Percentiles rank a stretch among this genome's conserved stretches.
These are phyloP conservation scores for Orthonevra nobilis DNA, from an alignment of 2,888 invertebrate genomes.

Conservation along the genomic window DNA sequence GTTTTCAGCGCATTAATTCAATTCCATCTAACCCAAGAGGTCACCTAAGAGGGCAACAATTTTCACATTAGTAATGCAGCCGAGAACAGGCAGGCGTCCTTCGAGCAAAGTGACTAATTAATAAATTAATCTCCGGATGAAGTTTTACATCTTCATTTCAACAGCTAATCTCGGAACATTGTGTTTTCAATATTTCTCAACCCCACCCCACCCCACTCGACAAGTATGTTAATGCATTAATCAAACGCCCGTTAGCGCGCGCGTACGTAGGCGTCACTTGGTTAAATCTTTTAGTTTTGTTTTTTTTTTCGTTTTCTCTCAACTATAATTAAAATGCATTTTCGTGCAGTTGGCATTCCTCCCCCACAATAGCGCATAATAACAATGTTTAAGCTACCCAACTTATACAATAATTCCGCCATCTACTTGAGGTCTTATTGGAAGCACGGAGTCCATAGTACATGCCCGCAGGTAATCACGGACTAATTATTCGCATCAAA, in stretches of 20 bases:
- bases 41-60: neutral
- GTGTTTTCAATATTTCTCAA: neutral
- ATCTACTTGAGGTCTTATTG: constrained; percentile 18
- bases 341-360: constrained; percentile 55
- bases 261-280: constrained; percentile 58
- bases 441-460: constrained; percentile 21
- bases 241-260: constrained; percentile 65
- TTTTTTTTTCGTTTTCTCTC: constrained; percentile 12
- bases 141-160: constrained; percentile 61
- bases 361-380: constrained; percentile 50
- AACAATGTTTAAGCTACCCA: constrained; percentile 31
- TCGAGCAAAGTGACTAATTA: constrained; percentile 19
- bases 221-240: constrained; percentile 66
- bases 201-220: constrained; percentile 4
- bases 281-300: no score
- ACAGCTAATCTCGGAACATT: constrained; percentile 28
- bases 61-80: neutral
- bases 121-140: constrained; percentile 38
- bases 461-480: constrained; percentile 62
- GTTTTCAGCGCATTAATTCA: no score
- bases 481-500: constrained; percentile 63
- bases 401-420: neutral
- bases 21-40: constrained; percentile 8
- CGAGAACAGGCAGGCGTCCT: constrained; percentile 31
- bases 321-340: constrained; percentile 63